phyloP scores from a whole-genome alignment of 2,113 vertebrate species.

The Passer domesticus region DNA sequence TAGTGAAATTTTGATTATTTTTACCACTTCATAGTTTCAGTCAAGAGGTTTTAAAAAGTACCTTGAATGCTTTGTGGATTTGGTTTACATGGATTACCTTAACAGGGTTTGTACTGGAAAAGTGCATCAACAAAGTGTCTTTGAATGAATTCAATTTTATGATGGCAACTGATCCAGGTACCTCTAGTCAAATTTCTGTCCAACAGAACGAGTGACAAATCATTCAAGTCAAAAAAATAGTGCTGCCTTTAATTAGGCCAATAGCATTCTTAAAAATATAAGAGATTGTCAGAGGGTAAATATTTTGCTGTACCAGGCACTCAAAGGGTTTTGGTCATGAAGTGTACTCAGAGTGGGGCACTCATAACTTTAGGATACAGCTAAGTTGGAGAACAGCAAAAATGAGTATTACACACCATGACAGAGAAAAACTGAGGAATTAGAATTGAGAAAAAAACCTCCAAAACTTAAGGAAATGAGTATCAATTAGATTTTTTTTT shows the following conservation, averaged over 20 bases:
- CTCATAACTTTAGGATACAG: background rate
- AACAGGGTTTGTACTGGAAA: background rate
- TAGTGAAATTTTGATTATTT: background rate
- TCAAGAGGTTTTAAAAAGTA: background rate
- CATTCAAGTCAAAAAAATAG: background rate
- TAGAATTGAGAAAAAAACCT: background rate
- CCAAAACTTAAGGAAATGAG: background rate
- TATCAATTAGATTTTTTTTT: background rate
- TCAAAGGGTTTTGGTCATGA: rapidly evolving
- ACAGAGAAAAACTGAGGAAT: background rate
- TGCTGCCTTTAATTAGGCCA: background rate
- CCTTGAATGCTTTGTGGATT: background rate
- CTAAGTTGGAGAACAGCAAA: background rate
- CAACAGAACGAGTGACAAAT: background rate
- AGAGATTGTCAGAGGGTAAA: background rate
- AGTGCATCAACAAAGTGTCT: background rate
- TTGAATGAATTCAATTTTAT: background rate
- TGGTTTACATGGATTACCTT: background rate
- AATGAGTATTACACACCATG: background rate
- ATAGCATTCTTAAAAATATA: background rate
- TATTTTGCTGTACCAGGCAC: background rate
- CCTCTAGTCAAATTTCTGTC: background rate
- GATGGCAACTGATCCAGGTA: background rate
- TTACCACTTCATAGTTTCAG: background rate
- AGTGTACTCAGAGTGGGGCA: background rate